Conservation (phyloP, 2,888 invertebrate genomes). For the Chesias legatella region DNA sequence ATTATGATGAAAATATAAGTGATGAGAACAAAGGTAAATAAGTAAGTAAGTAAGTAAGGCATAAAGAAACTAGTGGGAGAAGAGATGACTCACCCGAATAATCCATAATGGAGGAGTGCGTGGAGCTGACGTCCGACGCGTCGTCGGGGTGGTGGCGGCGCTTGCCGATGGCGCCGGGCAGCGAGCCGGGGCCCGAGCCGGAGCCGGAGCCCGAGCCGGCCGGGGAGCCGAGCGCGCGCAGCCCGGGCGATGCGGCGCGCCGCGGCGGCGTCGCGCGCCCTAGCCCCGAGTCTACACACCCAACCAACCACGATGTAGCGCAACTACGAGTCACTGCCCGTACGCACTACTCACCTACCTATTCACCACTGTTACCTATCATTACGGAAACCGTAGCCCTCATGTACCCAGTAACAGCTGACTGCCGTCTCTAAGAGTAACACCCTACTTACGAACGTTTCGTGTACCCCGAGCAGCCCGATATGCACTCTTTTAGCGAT, state of each 20-base stretch:
- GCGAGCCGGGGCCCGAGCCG: slow-evolving; percentile 82
- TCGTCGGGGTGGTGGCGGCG: slow-evolving; percentile 87
- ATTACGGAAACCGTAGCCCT: too few species aligned
- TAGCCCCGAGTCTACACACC: slow-evolving; percentile 89
- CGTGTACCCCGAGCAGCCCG: too few species aligned
- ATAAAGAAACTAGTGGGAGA: not conserved
- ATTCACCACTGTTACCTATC: too few species aligned
- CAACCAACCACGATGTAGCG: slow-evolving; percentile 34
- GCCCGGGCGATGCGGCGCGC: slow-evolving; percentile 91
- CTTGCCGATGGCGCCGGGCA: slow-evolving; percentile 92
- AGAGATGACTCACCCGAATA: slow-evolving; percentile 84
- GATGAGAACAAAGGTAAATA: too few species aligned
- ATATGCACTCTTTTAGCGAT: too few species aligned
- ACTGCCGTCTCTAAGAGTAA: too few species aligned
- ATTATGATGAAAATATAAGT: too few species aligned
- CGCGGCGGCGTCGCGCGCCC: slow-evolving; percentile 93
- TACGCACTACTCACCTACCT: not conserved
- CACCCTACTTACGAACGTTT: too few species aligned
- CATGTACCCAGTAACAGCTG: too few species aligned
- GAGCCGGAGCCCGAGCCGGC: slow-evolving; percentile 78
- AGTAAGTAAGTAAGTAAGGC: not conserved
- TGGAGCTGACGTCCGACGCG: slow-evolving; percentile 92
- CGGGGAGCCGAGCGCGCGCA: slow-evolving; percentile 90
- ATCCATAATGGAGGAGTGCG: slow-evolving; percentile 92
- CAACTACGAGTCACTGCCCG: not conserved